A percentile compares a stretch with the other conserved stretches of the same genome.
phyloP scores from a whole-genome alignment of 2,888 invertebrate genomes.

The Clusia tigrina region DNA sequence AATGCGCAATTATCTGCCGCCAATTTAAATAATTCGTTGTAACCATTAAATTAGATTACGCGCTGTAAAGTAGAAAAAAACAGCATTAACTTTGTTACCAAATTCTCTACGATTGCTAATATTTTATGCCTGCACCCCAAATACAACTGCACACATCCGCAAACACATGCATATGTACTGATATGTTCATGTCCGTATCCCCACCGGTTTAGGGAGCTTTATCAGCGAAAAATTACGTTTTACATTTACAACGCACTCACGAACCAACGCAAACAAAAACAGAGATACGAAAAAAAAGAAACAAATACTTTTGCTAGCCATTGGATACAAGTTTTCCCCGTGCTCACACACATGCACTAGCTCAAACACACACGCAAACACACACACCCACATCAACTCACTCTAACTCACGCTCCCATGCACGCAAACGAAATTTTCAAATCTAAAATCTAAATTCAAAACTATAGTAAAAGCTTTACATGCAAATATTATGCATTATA shows the following conservation, averaged over 20 bases:
- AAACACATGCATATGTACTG: neutral
- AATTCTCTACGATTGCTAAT: neutral
- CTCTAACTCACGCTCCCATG: no score
- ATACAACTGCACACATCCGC: neutral
- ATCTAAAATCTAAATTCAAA: constrained; percentile 36
- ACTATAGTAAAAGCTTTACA: constrained; percentile 37
- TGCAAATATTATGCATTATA: constrained; percentile 39
- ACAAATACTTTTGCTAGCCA: neutral
- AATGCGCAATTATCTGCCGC: constrained; percentile 8
- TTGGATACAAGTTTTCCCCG: neutral
- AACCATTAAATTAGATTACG: constrained; percentile 12
- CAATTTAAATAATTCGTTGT: neutral
- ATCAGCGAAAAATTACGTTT: constrained; percentile 25
- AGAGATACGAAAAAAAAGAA: constrained; percentile 6
- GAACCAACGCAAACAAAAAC: neutral
- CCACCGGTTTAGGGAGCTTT: constrained; percentile 9
- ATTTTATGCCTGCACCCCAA: neutral
- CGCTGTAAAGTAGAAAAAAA: neutral
- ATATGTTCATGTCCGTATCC: no score
- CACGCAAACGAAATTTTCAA: constrained; percentile 1
- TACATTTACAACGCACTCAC: constrained; percentile 3
- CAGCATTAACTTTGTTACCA: constrained; percentile 9
- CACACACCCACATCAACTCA: constrained; percentile 4
- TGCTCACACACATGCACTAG: neutral
- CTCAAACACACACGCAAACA: neutral